Conservation (phyloP, 2,113 vertebrate genomes). For the Hippocampus zosterae region DNA sequence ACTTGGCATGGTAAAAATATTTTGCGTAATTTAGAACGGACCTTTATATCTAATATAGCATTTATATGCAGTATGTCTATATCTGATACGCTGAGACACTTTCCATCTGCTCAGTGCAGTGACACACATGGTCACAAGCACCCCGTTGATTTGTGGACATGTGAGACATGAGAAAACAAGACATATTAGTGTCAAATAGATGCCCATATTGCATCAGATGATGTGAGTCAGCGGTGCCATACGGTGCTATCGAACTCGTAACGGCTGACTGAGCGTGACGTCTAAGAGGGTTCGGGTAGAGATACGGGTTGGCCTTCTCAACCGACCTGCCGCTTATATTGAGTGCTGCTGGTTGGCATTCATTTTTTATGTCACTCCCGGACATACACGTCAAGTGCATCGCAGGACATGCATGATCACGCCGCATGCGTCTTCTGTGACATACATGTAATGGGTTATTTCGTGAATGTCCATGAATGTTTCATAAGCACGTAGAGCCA, state of each 20-base stretch:
- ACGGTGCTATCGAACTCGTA: slow-evolving; percentile 22
- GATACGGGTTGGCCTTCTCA: slow-evolving; percentile 6
- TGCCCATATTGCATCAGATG: slow-evolving; percentile 22
- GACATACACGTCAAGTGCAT: slow-evolving; percentile 18
- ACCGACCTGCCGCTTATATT: slow-evolving; percentile 7
- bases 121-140: neutral
- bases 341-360: slow-evolving; percentile 33
- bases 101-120: slow-evolving; percentile 1
- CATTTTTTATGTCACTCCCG: slow-evolving; percentile 41
- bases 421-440: neutral
- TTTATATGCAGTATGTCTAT: neutral
- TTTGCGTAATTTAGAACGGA: too few relatives aligned
- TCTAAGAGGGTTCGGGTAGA: slow-evolving; percentile 21
- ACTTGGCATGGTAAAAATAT: too few relatives aligned
- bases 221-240: slow-evolving; percentile 23
- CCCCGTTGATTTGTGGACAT: slow-evolving; percentile 1
- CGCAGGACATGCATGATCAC: neutral
- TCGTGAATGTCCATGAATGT: neutral
- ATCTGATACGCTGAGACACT: neutral
- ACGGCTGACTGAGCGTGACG: slow-evolving; percentile 31
- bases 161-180: slow-evolving; percentile 17
- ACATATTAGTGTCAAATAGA: slow-evolving; percentile 38
- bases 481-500: neutral
- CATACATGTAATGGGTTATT: neutral
- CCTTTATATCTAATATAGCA: too few relatives aligned